A percentile compares a stretch with the other conserved stretches of the same genome.
phyloP scores from a whole-genome alignment of 1,140 invertebrate genomes.

The Aphaenogaster rudis region DNA sequence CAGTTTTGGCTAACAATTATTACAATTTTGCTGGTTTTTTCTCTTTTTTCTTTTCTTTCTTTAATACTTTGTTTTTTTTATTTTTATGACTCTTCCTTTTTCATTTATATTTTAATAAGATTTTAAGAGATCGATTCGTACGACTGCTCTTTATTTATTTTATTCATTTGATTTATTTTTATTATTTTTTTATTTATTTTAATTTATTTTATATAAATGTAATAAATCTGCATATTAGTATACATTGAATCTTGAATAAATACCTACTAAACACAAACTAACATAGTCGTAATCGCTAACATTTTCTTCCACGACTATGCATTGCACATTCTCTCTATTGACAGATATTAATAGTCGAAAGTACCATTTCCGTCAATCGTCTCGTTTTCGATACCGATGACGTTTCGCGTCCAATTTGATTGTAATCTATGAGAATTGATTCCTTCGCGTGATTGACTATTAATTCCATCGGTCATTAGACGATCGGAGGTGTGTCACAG shows the following conservation, averaged over 20 bases:
- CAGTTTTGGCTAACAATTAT: not conserved
- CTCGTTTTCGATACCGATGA: constrained; percentile 27
- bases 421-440: constrained; percentile 51
- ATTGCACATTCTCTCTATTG: not conserved
- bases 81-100: not conserved
- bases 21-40: too few relatives aligned
- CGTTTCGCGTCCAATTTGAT: constrained; percentile 20
- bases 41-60: not conserved
- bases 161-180: too few relatives aligned
- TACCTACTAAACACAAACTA: not conserved
- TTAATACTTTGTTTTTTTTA: not conserved
- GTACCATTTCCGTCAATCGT: constrained; percentile 6
- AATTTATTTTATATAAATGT: constrained; percentile 7
- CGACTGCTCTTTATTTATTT: not conserved
- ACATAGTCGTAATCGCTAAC: not conserved
- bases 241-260: not conserved
- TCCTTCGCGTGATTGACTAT: constrained; percentile 64
- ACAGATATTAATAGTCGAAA: not conserved
- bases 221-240: not conserved
- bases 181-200: not conserved
- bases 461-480: constrained; percentile 62
- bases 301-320: not conserved
- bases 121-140: not conserved
- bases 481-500: constrained; percentile 62
- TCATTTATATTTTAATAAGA: constrained; percentile 16